Conservation (phyloP, 2,797 vertebrate genomes). For the Brachyalestes nurse region DNA sequence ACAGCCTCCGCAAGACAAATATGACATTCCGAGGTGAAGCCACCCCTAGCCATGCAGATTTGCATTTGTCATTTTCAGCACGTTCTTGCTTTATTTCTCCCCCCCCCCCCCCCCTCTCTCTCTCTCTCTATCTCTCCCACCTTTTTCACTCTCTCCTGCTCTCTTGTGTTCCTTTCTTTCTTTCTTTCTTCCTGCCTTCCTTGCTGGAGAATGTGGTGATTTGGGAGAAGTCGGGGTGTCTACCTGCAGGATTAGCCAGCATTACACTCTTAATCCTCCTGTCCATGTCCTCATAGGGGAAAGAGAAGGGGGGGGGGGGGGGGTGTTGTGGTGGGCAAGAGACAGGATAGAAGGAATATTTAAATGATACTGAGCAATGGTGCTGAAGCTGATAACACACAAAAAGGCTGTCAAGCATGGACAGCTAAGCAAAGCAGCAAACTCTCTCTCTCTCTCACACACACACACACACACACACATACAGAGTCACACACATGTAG, state of each 20-base stretch:
- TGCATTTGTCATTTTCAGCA: slow-evolving; percentile 57
- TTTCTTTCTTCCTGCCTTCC: slow-evolving; percentile 45
- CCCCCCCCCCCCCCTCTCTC: slow-evolving; percentile 56
- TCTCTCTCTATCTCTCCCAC: slow-evolving; percentile 61
- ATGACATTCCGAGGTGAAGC: slow-evolving; percentile 48
- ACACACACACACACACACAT: slow-evolving; percentile 30
- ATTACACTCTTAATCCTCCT: slow-evolving; percentile 80
- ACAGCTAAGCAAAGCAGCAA: slow-evolving; percentile 11
- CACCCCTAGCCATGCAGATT: slow-evolving; percentile 48
- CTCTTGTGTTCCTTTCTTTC: slow-evolving; percentile 57
- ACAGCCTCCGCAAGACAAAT: slow-evolving; percentile 40
- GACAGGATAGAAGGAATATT: slow-evolving; percentile 48
- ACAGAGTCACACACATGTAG: slow-evolving; percentile 36
- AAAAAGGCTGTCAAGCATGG: neutral
- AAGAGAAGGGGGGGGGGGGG: no score
- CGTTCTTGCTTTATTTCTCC: slow-evolving; percentile 59
- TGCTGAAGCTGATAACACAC: slow-evolving; percentile 51
- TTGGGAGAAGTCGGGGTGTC: slow-evolving; percentile 66
- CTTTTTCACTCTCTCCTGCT: neutral
- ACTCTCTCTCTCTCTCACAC: neutral
- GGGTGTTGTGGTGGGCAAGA: no score
- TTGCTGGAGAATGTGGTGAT: slow-evolving; percentile 63
- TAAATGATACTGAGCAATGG: slow-evolving; percentile 55
- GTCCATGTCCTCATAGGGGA: slow-evolving; percentile 60
- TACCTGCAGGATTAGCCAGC: slow-evolving; percentile 81